Percentiles rank a stretch among this genome's conserved stretches.
These are phyloP conservation scores for Thymelicus sylvestris DNA, from an alignment of 2,888 invertebrate genomes.

Conservation along the genomic window DNA sequence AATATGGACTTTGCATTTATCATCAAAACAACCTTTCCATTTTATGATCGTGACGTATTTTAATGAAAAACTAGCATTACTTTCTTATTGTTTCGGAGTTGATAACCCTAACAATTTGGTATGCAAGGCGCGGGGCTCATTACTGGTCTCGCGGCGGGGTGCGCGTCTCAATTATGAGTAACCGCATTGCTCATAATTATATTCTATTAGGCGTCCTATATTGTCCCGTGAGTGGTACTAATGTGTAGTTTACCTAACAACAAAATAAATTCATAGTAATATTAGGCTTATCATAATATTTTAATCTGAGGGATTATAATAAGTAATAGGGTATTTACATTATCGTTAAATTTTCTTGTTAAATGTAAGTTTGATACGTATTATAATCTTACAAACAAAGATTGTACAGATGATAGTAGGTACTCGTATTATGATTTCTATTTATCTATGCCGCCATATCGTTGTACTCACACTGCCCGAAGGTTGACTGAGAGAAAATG, in stretches of 20 bases:
- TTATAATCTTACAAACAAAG: too few species aligned
- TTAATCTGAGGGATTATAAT: too few species aligned
- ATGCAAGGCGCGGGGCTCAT: constrained; percentile 11
- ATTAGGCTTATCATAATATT: too few species aligned
- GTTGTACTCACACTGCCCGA: too few species aligned
- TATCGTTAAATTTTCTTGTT: too few species aligned
- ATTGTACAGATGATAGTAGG: too few species aligned
- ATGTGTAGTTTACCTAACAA: neutral
- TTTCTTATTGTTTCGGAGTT: neutral
- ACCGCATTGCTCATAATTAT: constrained; percentile 16
- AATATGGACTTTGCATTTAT: neutral
- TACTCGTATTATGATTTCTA: too few species aligned
- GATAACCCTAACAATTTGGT: neutral
- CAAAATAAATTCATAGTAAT: too few species aligned
- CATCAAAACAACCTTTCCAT: neutral
- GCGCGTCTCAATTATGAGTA: constrained; percentile 23
- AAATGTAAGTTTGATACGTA: too few species aligned
- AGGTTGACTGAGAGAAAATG: too few species aligned
- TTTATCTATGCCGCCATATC: too few species aligned
- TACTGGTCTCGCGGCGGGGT: constrained; percentile 7
- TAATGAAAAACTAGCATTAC: neutral
- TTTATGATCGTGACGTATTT: neutral
- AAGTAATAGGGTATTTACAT: too few species aligned
- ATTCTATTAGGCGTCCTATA: constrained; percentile 12
- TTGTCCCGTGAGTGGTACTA: neutral